phyloP scores from a whole-genome alignment of 2,888 invertebrate genomes.

The Tethea ocularis region DNA sequence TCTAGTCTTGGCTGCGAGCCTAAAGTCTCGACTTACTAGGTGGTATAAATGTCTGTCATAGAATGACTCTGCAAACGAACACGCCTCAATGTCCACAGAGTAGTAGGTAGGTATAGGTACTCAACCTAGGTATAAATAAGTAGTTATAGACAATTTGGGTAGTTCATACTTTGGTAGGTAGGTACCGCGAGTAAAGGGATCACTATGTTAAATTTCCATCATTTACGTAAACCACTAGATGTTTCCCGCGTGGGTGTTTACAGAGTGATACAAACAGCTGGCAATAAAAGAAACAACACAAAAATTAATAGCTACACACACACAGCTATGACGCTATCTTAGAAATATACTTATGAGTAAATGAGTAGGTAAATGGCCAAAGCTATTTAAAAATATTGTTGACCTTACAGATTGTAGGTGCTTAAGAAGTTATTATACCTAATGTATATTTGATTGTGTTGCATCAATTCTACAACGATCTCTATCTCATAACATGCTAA shows the following conservation, averaged over 20 bases:
- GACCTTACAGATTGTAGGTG: too few relatives aligned
- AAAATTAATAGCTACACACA: too few relatives aligned
- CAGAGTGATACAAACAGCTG: constrained; percentile 41
- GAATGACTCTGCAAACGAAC: constrained; percentile 16
- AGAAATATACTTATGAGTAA: background rate
- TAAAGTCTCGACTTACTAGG: constrained; percentile 44
- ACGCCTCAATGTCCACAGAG: background rate
- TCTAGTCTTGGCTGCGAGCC: constrained; percentile 46
- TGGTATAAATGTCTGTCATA: constrained; percentile 16
- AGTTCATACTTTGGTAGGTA: background rate
- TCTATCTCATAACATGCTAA: background rate
- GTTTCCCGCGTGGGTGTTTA: constrained; percentile 35
- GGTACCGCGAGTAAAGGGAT: background rate
- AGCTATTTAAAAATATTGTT: background rate
- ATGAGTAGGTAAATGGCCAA: background rate
- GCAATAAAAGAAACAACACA: constrained; percentile 10
- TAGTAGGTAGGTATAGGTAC: background rate
- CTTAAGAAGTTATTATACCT: background rate
- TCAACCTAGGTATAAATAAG: background rate
- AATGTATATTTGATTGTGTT: background rate
- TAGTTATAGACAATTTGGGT: too few relatives aligned
- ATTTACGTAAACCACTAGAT: constrained; percentile 32
- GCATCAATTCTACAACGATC: too few relatives aligned
- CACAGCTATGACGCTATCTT: background rate
- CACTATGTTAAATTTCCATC: constrained; percentile 33